These are phyloP conservation scores for Diabrotica undecimpunctata DNA, from an alignment of 1,140 invertebrate species.

Conservation along the genomic window DNA sequence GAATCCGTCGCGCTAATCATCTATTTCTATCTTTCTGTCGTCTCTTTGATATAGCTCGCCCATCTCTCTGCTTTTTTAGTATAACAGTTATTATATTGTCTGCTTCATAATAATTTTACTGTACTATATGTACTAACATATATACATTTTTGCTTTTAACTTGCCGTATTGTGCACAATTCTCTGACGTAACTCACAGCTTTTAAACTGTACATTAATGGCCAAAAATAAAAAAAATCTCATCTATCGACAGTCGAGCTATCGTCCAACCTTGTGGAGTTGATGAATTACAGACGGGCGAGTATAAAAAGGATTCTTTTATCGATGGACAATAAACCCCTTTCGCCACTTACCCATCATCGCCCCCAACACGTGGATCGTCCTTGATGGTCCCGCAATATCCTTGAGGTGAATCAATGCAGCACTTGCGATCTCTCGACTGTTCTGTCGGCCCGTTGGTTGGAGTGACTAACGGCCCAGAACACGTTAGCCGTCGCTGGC, in stretches of 20 bases:
- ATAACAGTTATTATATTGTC: too few species aligned
- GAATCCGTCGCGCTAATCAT: too few species aligned
- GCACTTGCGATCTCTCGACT: constrained; percentile 10
- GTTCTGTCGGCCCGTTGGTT: neutral
- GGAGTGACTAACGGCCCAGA: constrained; percentile 6
- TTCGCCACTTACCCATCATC: neutral
- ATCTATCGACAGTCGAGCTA: neutral
- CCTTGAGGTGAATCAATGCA: constrained; percentile 11
- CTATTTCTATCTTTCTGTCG: too few species aligned
- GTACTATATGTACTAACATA: too few species aligned
- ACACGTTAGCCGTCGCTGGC: constrained; percentile 4
- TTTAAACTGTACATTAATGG: too few species aligned
- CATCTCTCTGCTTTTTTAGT: too few species aligned
- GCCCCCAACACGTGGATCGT: neutral
- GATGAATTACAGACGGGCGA: neutral
- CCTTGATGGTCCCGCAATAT: constrained; percentile 3
- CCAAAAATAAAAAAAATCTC: too few species aligned
- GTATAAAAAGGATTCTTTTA: neutral
- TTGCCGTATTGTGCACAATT: too few species aligned
- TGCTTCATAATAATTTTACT: too few species aligned
- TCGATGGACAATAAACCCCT: neutral
- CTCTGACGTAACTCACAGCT: too few species aligned
- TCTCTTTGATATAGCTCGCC: too few species aligned
- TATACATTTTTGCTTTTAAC: too few species aligned
- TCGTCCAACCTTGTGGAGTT: neutral